Evolutionary conservation across 1,140 invertebrate genomes (phyloP), one percentile per base, ranked within the genome.

Genomic region (Drosophila takahashii): DNA sequence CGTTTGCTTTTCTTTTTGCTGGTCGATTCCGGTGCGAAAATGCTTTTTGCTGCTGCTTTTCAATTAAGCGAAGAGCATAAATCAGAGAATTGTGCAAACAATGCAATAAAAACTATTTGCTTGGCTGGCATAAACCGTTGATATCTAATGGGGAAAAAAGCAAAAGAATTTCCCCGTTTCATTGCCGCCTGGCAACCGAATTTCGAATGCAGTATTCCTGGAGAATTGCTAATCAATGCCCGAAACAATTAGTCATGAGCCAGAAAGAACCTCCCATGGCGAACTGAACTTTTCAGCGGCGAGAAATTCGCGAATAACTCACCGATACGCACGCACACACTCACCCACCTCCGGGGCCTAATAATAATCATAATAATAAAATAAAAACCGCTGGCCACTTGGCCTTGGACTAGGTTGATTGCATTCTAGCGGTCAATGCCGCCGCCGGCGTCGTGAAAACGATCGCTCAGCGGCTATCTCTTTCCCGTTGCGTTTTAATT

Each of bases 321-420:
- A 60, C 45, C 42, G 8, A 59, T 15, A 16, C 9, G 26, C 22
- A 54, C 34, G 50, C 42, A 16, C 51, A 42, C 42, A 48, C 51
- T n/a, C 52, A 32, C 37, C 64, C 58, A 75, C 56, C 53, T 67
- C 48, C 36, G 59, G 42, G 32, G 34, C 37, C 47, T 62, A 71
- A 77, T 62, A 87, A 57, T 60, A 72, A 60, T 75, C 62, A 81
- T 76, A 66, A 73, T 71, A 61, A 71, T 72, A 77, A 70, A 77
- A 77, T 60, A 87, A 79, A 87, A 89, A 89, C 84, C 84, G 79
- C 83, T 83, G 83, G 75, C 83, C 79, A 86, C 83, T 86, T 91
- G 90, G 87, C 90, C 90, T 91, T 91, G 90, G 77, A 90, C 83
- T 91, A 91, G 90, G 90, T 91, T 91, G 90, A 90, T 91, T 91